Conservation (phyloP, 2,888 invertebrate genomes). For the Andrena minutula region DNA sequence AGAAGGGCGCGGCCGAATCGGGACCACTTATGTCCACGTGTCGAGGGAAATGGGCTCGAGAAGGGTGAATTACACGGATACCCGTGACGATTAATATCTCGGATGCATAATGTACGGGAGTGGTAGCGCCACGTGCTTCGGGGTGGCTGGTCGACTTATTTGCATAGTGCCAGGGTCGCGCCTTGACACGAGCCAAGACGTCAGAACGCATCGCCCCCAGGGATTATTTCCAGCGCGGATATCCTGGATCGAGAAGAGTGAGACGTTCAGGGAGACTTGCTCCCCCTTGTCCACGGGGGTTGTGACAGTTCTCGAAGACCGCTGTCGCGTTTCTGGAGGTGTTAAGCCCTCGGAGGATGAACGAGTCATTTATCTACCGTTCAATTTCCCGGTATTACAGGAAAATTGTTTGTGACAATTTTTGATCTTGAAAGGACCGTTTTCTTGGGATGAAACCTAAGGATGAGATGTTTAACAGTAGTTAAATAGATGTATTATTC, state of each 20-base stretch:
- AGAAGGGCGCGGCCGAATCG: not conserved
- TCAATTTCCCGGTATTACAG: no score
- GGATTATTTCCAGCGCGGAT: slow-evolving; percentile 48
- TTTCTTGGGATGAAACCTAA: no score
- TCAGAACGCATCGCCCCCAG: slow-evolving; percentile 28
- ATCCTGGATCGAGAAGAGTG: slow-evolving; percentile 27
- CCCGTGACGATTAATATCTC: slow-evolving; percentile 32
- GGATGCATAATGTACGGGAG: slow-evolving; percentile 9
- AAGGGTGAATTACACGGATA: not conserved
- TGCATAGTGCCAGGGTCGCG: slow-evolving; percentile 65
- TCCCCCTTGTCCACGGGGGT: no score
- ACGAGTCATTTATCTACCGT: no score
- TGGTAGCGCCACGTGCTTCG: slow-evolving; percentile 21
- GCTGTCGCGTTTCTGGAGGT: no score
- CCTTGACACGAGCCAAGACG: slow-evolving; percentile 65
- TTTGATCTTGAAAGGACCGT: no score
- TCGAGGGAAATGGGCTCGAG: not conserved
- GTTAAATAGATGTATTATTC: no score
- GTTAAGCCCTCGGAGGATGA: no score
- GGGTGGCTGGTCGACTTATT: slow-evolving; percentile 40
- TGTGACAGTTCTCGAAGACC: no score
- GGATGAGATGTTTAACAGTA: no score
- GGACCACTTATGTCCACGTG: not conserved
- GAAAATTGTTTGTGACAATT: no score
- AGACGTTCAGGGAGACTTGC: not conserved